A percentile compares a stretch with the other conserved stretches of the same genome.
Evolutionary conservation across 2,113 vertebrate species (phyloP).

Genomic region (Halichoeres trimaculatus): DNA sequence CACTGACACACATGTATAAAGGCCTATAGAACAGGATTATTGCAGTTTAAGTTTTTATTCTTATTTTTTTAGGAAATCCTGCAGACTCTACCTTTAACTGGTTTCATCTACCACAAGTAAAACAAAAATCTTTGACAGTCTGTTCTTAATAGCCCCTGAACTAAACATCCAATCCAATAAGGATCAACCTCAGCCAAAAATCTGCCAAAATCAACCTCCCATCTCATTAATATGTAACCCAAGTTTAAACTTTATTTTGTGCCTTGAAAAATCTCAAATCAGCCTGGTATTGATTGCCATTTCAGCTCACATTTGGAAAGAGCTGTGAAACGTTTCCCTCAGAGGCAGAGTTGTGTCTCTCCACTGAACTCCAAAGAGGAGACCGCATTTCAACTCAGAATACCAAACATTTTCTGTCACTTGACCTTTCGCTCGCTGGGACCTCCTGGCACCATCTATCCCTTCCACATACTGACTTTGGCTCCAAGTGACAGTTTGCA

Average conservation of each 20-base stretch:
- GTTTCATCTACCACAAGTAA: too few relatives aligned
- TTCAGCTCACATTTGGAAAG: conserved; percentile 49
- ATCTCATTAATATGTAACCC: conserved; percentile 6
- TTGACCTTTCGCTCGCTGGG: conserved; percentile 69
- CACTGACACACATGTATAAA: too few relatives aligned
- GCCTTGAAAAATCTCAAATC: conserved; percentile 25
- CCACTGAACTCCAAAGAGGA: conserved; percentile 37
- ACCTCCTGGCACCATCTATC: conserved; percentile 51
- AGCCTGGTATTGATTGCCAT: conserved; percentile 49
- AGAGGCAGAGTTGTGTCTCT: conserved; percentile 25
- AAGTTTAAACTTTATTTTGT: conserved; percentile 2
- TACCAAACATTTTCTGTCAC: conserved; percentile 65
- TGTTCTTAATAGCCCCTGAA: conserved; percentile 4
- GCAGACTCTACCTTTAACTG: too few relatives aligned
- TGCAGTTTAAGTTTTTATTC: too few relatives aligned
- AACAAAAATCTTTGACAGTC: background rate
- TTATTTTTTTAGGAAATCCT: too few relatives aligned
- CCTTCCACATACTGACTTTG: conserved; percentile 41
- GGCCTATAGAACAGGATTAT: too few relatives aligned
- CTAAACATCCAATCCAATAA: conserved; percentile 11
- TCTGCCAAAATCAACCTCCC: background rate
- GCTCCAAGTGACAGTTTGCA: conserved; percentile 52
- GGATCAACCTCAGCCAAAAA: conserved; percentile 3
- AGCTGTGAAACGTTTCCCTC: conserved; percentile 28
- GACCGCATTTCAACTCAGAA: conserved; percentile 42